These are phyloP conservation scores for Semnornis frantzii DNA, from an alignment of 2,113 vertebrate genomes.

Conservation along the genomic window DNA sequence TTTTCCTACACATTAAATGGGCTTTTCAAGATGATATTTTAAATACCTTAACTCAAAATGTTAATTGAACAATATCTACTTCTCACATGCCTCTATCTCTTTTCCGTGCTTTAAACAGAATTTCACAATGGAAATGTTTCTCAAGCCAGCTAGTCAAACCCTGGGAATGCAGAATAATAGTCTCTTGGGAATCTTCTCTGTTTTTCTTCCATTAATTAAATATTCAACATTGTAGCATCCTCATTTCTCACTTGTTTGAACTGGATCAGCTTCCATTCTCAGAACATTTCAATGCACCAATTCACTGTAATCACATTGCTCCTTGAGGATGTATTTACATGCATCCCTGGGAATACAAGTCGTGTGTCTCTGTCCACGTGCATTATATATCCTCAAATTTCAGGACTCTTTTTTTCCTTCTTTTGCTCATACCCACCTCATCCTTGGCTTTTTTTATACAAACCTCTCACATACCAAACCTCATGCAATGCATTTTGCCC, in stretches of 20 bases:
- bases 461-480: not conserved
- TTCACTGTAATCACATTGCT: conserved; percentile 43
- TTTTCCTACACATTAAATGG: not conserved
- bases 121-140: conserved; percentile 25
- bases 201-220: conserved; percentile 63
- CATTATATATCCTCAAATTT: not conserved
- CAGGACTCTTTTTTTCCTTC: not conserved
- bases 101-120: conserved; percentile 15
- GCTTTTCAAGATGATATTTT: not conserved
- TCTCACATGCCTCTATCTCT: not conserved
- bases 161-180: conserved; percentile 6
- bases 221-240: conserved; percentile 44
- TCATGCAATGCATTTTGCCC: not conserved
- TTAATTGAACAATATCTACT: conserved; percentile 25
- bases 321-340: conserved; percentile 31
- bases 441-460: not conserved
- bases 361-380: not conserved
- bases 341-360: not conserved
- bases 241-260: conserved; percentile 69
- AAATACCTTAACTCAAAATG: conserved; percentile 7
- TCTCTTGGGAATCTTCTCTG: conserved; percentile 47
- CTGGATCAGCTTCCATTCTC: conserved; percentile 53
- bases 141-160: conserved; percentile 7
- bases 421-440: not conserved
- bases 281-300: conserved; percentile 20